Percentiles rank a stretch among this genome's conserved stretches.
These are phyloP conservation scores for Pelusios castaneus DNA, from an alignment of 2,113 vertebrate genomes.

Conservation along the genomic window DNA sequence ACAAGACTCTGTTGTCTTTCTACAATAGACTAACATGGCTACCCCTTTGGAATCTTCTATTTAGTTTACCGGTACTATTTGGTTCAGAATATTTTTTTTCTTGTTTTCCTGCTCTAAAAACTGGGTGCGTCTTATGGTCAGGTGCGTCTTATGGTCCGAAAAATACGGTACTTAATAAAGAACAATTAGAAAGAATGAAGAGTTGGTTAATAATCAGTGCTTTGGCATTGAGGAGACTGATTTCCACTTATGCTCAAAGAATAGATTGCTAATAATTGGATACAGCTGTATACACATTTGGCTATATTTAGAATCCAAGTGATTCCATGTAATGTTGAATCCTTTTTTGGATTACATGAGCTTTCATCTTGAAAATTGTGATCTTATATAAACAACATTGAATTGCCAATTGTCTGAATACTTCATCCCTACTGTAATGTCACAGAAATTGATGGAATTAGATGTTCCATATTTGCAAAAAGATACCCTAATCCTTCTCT, in stretches of 20 bases:
- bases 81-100: too few relatives aligned
- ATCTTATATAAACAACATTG: conserved; percentile 24
- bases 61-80: too few relatives aligned
- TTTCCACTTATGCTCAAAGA: conserved; percentile 6
- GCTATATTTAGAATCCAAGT: conserved; percentile 31
- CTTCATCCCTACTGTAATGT: conserved; percentile 10
- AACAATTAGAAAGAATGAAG: background rate
- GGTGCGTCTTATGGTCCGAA: too few relatives aligned
- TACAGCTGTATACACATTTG: conserved; percentile 18
- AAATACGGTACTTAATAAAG: background rate
- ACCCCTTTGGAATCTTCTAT: too few relatives aligned
- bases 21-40: too few relatives aligned
- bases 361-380: conserved; percentile 14
- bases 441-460: background rate
- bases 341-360: conserved; percentile 26
- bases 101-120: too few relatives aligned
- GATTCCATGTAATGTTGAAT: conserved; percentile 16
- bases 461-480: background rate
- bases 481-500: background rate
- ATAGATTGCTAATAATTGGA: background rate
- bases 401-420: conserved; percentile 29
- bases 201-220: conserved; percentile 21
- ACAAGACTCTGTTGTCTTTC: too few relatives aligned
- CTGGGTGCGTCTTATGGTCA: too few relatives aligned
- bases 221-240: background rate